Conservation (phyloP, 1,140 invertebrate species). For the Lepidurus couesii region DNA sequence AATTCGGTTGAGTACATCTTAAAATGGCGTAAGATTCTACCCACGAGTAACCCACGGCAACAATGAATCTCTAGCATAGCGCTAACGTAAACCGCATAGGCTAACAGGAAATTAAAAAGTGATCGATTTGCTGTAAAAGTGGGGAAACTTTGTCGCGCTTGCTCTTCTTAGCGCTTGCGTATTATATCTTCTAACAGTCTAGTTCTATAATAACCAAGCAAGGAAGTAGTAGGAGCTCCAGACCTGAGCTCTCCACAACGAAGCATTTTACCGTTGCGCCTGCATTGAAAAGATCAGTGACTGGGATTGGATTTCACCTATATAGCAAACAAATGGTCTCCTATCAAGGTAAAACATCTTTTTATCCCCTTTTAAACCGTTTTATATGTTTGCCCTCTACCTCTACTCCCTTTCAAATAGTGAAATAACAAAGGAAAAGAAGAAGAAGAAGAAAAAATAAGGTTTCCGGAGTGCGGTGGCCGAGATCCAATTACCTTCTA, state of each 20-base stretch:
- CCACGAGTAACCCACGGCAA: no score
- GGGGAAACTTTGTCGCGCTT: not conserved
- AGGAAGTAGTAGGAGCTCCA: not conserved
- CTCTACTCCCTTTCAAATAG: not conserved
- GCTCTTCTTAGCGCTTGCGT: slow-evolving; percentile 3
- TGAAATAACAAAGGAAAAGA: not conserved
- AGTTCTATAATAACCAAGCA: not conserved
- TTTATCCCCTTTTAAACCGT: no score
- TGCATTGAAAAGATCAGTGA: not conserved
- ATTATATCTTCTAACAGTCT: not conserved
- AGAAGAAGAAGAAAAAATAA: no score
- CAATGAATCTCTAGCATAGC: no score
- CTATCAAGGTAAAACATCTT: not conserved
- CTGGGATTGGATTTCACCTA: not conserved
- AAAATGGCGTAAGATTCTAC: no score
- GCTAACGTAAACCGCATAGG: not conserved
- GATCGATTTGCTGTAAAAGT: not conserved
- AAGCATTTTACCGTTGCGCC: not conserved
- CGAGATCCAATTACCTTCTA: slow-evolving; percentile 5
- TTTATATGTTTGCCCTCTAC: not conserved
- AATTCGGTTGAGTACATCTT: no score
- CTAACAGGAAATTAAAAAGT: not conserved
- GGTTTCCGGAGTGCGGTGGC: not conserved
- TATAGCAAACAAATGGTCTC: not conserved
- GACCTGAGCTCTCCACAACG: not conserved